Evolutionary conservation across 2,113 vertebrate genomes (phyloP).

Genomic region (Dipodomys stephensi): DNA sequence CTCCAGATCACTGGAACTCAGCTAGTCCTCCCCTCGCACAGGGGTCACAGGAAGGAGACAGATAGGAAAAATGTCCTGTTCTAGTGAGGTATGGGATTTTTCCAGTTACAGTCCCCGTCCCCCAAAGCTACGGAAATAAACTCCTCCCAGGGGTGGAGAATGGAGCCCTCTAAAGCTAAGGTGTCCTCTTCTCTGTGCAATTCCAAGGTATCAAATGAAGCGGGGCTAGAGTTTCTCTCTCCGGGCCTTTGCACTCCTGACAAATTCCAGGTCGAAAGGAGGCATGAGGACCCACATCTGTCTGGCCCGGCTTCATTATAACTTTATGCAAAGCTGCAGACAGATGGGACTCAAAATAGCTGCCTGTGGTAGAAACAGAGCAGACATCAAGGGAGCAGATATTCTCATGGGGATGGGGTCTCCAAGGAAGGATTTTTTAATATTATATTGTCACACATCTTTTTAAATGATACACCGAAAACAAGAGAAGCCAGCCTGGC

Average conservation of each 20-base stretch:
- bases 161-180: neutral
- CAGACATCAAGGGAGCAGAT: neutral
- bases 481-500: neutral
- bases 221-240: constrained; percentile 4
- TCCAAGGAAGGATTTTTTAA: neutral
- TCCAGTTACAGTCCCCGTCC: neutral
- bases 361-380: constrained; percentile 12
- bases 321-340: constrained; percentile 75
- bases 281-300: constrained; percentile 9
- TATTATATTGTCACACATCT: neutral
- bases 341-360: constrained; percentile 64
- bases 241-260: neutral
- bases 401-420: neutral
- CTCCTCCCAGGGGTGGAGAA: neutral
- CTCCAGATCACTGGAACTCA: neutral
- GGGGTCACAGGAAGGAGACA: neutral
- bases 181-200: neutral
- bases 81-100: neutral
- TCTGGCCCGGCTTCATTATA: constrained; percentile 59
- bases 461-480: neutral
- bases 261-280: constrained; percentile 24
- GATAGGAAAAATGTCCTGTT: neutral
- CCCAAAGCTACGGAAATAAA: neutral
- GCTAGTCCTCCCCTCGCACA: accelerated
- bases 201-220: neutral